A percentile compares a stretch with the other conserved stretches of the same genome.
These are phyloP conservation scores for Brachionus plicatilis DNA, from an alignment of 1,140 invertebrate genomes.

Conservation along the genomic window DNA sequence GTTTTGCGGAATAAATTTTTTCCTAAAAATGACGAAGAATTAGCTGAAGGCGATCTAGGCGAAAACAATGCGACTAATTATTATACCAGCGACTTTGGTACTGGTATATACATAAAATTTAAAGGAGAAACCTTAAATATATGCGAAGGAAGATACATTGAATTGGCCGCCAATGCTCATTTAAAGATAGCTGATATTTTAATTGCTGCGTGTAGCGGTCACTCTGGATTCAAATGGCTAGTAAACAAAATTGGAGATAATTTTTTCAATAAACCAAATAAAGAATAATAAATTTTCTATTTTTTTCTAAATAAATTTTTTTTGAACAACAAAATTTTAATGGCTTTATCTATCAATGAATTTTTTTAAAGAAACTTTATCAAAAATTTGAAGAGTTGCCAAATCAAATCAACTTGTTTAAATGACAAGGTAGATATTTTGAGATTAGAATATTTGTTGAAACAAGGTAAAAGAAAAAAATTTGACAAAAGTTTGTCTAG, in stretches of 20 bases:
- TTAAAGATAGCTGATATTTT: slow-evolving; percentile 1
- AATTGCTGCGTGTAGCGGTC: neutral
- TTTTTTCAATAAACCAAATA: neutral
- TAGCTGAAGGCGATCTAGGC: neutral
- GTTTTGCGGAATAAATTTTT: neutral
- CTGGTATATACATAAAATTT: neutral
- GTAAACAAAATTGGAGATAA: neutral
- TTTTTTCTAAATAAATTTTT: neutral
- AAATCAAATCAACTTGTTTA: neutral
- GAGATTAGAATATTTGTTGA: neutral
- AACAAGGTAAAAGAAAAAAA: neutral
- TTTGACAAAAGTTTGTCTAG: too few relatives aligned
- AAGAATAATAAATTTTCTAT: neutral
- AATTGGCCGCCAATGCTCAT: neutral
- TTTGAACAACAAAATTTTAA: too few relatives aligned
- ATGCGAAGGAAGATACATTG: neutral
- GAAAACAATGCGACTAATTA: neutral
- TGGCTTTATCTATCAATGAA: too few relatives aligned
- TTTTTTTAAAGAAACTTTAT: too few relatives aligned
- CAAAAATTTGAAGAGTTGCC: too few relatives aligned
- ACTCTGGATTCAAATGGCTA: slow-evolving; percentile 20
- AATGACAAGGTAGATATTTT: neutral
- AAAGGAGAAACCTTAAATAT: slow-evolving; percentile 7
- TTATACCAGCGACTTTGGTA: neutral
- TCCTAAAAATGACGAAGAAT: neutral